Evolutionary conservation across 2,888 invertebrate species (phyloP).

Genomic region (Vanessa cardui): DNA sequence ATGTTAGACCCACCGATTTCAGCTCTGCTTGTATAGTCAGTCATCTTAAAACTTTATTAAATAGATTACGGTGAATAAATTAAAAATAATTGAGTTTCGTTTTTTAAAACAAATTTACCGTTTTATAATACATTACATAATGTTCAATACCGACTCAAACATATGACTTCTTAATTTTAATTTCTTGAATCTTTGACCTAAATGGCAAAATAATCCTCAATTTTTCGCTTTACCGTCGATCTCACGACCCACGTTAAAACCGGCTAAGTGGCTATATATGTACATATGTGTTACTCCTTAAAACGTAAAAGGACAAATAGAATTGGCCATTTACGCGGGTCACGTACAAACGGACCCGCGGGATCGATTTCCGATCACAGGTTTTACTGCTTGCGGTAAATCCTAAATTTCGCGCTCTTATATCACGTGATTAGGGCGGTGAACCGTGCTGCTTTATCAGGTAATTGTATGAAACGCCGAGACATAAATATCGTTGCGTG

Average conservation of each 20-base stretch:
- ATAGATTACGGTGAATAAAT: slow-evolving; percentile 26
- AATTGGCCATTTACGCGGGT: slow-evolving; percentile 50
- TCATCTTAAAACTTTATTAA: too few relatives aligned
- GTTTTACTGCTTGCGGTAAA: slow-evolving; percentile 53
- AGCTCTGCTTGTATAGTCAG: too few relatives aligned
- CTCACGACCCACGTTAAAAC: slow-evolving; percentile 24
- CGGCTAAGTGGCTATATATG: slow-evolving; percentile 32
- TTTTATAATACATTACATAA: too few relatives aligned
- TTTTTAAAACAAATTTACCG: not conserved
- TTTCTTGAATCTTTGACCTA: not conserved
- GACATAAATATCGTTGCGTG: slow-evolving; percentile 18
- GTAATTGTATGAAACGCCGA: slow-evolving; percentile 20
- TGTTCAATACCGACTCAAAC: too few relatives aligned
- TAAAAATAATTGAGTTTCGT: slow-evolving; percentile 35
- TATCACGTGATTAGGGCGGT: slow-evolving; percentile 47
- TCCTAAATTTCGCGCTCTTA: slow-evolving; percentile 45
- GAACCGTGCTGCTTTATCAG: slow-evolving; percentile 17
- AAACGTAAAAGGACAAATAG: slow-evolving; percentile 39
- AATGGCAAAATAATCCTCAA: not conserved
- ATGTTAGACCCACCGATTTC: too few relatives aligned
- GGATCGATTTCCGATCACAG: slow-evolving; percentile 54
- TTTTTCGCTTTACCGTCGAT: slow-evolving; percentile 20
- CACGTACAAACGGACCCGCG: slow-evolving; percentile 52
- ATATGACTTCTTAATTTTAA: too few relatives aligned
- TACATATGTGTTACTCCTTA: slow-evolving; percentile 26